Evolutionary conservation across 2,113 vertebrate species (phyloP), one percentile per base, ranked within the genome.

Genomic region (Morone saxatilis): DNA sequence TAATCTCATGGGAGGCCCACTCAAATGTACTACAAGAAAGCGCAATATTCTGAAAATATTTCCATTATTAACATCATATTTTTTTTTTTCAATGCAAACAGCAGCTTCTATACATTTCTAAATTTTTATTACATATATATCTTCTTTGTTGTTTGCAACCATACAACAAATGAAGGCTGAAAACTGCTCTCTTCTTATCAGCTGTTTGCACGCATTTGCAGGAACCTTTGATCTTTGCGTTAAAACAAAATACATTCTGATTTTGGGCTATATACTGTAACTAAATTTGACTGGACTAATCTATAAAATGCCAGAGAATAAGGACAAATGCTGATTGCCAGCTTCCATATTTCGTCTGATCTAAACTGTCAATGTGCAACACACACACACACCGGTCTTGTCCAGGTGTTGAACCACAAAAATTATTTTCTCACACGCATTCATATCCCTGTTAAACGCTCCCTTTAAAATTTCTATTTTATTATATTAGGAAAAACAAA

Each of bases 371-470:
- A 57, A 22, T 54, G n/a, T 20, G 7, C 7, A 22, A 56, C 54
- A 54, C 13, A 72, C 17, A 63, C 0, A 0, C 13, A 72, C 31
- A 59, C 25, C 38, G 54, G 59, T 74, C 54, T 25, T 20, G n/a
- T 66, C 48, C 38, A 20, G 11, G 12, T 41, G 31, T 14, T 73
- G 12, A 57, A 40, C 57, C 48, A 54, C 59, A 72, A 69, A n/a
- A 12, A 66, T 61, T 86, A 62, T 54, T 14, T 6, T 38, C 12
- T 82, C 73, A 84, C 43, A 73, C 0, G 2, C 19, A 41, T n/a
- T 65, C 40, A 54, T 31, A 68, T 45, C 38, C 43, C 13, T 20
- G 7, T 43, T 11, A 7, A 22, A 40, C 5, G 5, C 76, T 67
- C 1, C 1, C 13, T 50, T 68, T 38, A 50, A 36, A 60, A 61